Percentiles rank a stretch among this genome's conserved stretches.
Conservation (phyloP, 2,113 vertebrate species). For the Clarias batrachus region DNA sequence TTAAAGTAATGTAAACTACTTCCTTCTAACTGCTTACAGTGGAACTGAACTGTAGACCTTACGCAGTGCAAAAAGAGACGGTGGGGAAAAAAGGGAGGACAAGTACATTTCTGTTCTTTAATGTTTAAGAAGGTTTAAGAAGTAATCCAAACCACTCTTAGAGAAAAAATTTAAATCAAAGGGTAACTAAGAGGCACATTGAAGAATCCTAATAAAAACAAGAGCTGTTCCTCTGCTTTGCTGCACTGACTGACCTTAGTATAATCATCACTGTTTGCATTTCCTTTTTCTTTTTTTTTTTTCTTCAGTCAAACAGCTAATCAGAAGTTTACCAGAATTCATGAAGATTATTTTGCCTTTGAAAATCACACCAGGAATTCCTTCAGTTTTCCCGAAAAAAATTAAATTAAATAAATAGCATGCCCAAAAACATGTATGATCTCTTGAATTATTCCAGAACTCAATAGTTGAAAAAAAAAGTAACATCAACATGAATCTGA, state of each 20-base stretch:
- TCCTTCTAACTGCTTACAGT: neutral
- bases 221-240: neutral
- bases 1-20: neutral
- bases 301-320: neutral
- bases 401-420: too few relatives aligned
- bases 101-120: neutral
- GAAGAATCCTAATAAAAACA: neutral
- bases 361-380: neutral
- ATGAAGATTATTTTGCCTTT: neutral
- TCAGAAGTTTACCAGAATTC: neutral
- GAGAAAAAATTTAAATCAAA: neutral
- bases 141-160: neutral
- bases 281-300: too few relatives aligned
- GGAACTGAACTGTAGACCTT: neutral
- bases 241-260: neutral
- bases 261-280: neutral
- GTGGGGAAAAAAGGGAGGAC: neutral
- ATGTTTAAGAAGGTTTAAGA: too few relatives aligned
- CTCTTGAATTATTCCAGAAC: neutral
- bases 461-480: neutral
- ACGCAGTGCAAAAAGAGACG: neutral
- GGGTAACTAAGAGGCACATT: neutral
- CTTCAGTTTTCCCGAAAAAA: neutral
- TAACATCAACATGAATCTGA: neutral
- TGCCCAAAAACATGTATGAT: neutral